phyloP scores from a whole-genome alignment of 1,140 invertebrate species.

The Phortica variegata region DNA sequence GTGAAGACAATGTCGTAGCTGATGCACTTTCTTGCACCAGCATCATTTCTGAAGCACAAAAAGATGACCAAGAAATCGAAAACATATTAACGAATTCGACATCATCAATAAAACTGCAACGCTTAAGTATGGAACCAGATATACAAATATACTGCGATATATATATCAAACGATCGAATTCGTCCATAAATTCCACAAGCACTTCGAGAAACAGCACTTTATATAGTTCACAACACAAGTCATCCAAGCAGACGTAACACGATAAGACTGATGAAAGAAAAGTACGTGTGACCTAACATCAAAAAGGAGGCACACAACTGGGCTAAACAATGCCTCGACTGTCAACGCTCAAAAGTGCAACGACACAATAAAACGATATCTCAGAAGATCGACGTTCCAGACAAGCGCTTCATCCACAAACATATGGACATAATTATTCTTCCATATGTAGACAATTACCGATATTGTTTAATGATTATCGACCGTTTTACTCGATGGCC shows the following conservation, averaged over 20 bases:
- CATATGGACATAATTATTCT: no score
- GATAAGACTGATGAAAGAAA: conserved; percentile 3
- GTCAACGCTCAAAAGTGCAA: no score
- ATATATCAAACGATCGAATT: conserved; percentile 3
- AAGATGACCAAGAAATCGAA: conserved; percentile 19
- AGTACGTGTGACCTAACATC: conserved; percentile 26
- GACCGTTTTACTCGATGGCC: conserved; percentile 55
- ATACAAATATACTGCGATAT: no score
- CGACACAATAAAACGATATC: no score
- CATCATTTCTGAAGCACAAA: conserved; percentile 23
- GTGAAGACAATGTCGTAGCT: conserved; percentile 33
- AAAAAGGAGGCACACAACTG: conserved; percentile 16
- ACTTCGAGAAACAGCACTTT: conserved; percentile 16
- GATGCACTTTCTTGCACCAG: conserved; percentile 26
- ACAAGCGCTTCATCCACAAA: no score
- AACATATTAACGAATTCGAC: conserved; percentile 28
- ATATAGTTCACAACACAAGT: conserved; percentile 18
- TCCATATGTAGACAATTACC: no score
- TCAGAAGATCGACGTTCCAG: no score
- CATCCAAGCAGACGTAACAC: conserved; percentile 31
- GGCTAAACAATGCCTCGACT: conserved; percentile 23
- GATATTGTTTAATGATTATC: conserved; percentile 34
- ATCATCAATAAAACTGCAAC: conserved; percentile 5
- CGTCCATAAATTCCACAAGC: conserved; percentile 8
- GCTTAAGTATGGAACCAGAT: neutral